Evolutionary conservation across 1,140 invertebrate species (phyloP).

Genomic region (Nephotettix cincticeps): DNA sequence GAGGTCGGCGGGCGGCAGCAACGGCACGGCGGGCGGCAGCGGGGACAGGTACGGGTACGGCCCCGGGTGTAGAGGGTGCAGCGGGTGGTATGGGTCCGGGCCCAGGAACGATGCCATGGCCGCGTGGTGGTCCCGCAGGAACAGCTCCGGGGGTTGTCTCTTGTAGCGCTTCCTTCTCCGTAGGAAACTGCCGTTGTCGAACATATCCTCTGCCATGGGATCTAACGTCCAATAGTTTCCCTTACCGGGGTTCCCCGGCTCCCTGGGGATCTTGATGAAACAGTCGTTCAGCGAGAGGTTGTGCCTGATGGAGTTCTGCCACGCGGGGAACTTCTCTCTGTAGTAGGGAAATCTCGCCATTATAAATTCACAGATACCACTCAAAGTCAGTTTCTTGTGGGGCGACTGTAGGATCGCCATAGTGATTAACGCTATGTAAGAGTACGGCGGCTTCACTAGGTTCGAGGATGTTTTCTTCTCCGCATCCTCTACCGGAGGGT

Average conservation of each 20-base stretch:
- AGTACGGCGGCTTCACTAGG: conserved; percentile 89
- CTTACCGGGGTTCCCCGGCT: conserved; percentile 97
- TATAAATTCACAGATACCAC: conserved; percentile 98
- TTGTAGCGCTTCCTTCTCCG: conserved; percentile 94
- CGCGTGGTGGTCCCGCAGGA: conserved; percentile 50
- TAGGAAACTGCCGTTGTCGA: conserved; percentile 98
- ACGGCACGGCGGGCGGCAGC: conserved; percentile 49
- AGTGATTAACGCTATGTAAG: conserved; percentile 96
- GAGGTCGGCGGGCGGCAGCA: conserved; percentile 51
- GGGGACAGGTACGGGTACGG: conserved; percentile 50
- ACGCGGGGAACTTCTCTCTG: conserved; percentile 91
- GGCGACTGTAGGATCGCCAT: conserved; percentile 98
- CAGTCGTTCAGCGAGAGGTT: conserved; percentile 98
- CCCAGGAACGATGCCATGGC: conserved; percentile 51
- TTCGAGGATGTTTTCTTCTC: conserved; percentile 35
- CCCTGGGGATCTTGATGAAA: conserved; percentile 97
- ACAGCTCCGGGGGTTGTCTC: conserved; percentile 65
- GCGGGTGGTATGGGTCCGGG: conserved; percentile 42
- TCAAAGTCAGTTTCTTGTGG: conserved; percentile 93
- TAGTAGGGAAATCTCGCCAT: conserved; percentile 98
- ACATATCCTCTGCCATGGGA: conserved; percentile 97
- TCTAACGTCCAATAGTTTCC: conserved; percentile 99
- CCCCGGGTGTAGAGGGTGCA: conserved; percentile 44
- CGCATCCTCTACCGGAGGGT: conserved; percentile 7
- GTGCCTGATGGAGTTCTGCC: conserved; percentile 97